Evolutionary conservation across 2,888 invertebrate species (phyloP), one percentile per base, ranked within the genome.

Genomic region (Caradrina clavipalpis): DNA sequence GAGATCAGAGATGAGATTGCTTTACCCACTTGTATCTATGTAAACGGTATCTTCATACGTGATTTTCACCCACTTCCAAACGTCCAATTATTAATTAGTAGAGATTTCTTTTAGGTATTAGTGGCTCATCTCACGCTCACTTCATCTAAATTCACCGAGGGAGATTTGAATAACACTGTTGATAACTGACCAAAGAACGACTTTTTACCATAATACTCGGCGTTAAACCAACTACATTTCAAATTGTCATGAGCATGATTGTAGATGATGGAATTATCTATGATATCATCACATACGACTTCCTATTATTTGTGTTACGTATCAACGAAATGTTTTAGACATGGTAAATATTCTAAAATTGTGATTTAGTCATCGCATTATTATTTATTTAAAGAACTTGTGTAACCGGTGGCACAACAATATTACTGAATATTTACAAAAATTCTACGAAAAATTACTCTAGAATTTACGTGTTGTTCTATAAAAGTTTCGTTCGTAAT

Each of bases 281-380:
- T 82, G 82, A 82, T 71, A 54, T 82, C 81, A 82, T 66, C 69
- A 59, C 31, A 63, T 57, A 57, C 55, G 45, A 65, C 67, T 73
- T 65, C 60, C 56, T 80, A 68, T 54, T 67, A 74, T 83, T 71
- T 54, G 47, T 73, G 49, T 75, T 71, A 61, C 69, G 69, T 65
- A 75, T 56, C 62, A 73, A 53, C 64, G 49, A 69, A 67, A 82
- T 74, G 59, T 57, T 75, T 83, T 59, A 67, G 51, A 73, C 42
- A 51, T 65, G 51, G 64, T 61, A 65, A 54, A 51, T 58, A 47
- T 53, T 80, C 75, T 80, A 80, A 81, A 80, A 69, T 65, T 67
- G 60, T 59, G 55, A 56, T 55, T 62, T 65, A 68, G 73, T 82
- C 83, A 81, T 69, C 66, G 69, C 26, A 66, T 57, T 66, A 67